Percentiles rank a stretch among this genome's conserved stretches.
Conservation (phyloP, 2,113 vertebrate genomes). For the Labrus mixtus region DNA sequence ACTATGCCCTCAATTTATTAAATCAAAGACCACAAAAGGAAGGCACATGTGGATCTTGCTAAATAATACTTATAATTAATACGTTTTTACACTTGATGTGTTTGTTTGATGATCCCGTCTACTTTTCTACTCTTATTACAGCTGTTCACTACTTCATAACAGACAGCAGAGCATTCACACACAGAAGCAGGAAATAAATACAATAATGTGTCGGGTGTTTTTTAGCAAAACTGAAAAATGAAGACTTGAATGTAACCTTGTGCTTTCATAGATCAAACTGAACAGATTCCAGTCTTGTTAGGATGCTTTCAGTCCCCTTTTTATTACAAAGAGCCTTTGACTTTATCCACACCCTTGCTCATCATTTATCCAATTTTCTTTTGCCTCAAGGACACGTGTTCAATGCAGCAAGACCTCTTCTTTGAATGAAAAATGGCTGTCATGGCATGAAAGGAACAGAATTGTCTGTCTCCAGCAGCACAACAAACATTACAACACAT, state of each 20-base stretch:
- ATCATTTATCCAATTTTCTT: conserved; percentile 36
- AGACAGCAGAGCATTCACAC: too few species aligned
- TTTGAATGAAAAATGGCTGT: conserved; percentile 15
- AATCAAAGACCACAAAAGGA: not conserved
- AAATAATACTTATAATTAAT: not conserved
- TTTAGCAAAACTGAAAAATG: not conserved
- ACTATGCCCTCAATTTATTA: not conserved
- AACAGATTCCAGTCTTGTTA: conserved; percentile 32
- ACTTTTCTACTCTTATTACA: not conserved
- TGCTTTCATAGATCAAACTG: conserved; percentile 48
- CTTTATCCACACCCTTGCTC: conserved; percentile 1
- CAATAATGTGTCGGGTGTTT: too few species aligned
- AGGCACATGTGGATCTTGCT: not conserved
- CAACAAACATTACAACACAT: conserved; percentile 27
- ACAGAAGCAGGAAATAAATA: too few species aligned
- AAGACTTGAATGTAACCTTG: conserved; percentile 11
- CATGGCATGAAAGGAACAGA: not conserved
- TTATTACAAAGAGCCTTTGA: conserved; percentile 30
- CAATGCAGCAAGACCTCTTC: conserved; percentile 25
- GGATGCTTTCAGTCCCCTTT: conserved; percentile 32
- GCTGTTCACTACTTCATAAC: too few species aligned
- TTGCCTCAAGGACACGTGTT: conserved; percentile 29
- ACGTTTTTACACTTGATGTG: not conserved
- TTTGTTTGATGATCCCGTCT: not conserved
- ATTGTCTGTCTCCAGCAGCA: conserved; percentile 2